Evolutionary conservation across 2,797 vertebrate genomes (phyloP).

Genomic region (Hydrocynus forskahlii): DNA sequence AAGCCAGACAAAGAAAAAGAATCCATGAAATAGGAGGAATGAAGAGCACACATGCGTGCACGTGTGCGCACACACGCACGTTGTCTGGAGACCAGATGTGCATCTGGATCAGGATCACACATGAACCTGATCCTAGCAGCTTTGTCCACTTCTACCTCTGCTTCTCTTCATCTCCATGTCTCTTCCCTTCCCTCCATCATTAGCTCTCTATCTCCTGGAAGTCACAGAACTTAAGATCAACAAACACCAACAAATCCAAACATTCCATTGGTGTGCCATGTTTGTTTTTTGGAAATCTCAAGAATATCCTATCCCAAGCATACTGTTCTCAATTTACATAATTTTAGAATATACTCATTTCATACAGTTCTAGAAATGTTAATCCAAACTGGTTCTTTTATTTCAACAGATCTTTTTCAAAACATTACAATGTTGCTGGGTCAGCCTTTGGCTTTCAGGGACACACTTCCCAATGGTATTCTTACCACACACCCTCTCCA

Average conservation of each 20-base stretch:
- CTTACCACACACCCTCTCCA: no score
- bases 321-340: no score
- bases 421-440: no score
- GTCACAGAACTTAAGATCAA: background rate
- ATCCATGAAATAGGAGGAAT: conserved; percentile 20
- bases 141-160: conserved; percentile 60
- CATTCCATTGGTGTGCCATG: background rate
- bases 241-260: background rate
- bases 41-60: conserved; percentile 2
- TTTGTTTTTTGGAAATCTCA: no score
- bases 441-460: no score
- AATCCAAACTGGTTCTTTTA: no score
- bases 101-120: conserved; percentile 65
- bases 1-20: background rate
- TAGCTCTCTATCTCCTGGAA: background rate
- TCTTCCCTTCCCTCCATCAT: background rate
- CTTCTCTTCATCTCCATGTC: conserved; percentile 50
- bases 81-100: conserved; percentile 76
- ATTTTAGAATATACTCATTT: no score
- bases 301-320: no score
- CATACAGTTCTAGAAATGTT: no score
- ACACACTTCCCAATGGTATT: no score
- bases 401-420: no score
- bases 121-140: conserved; percentile 63
- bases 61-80: conserved; percentile 32